A percentile compares a stretch with the other conserved stretches of the same genome.
Conservation (phyloP, 1,140 invertebrate genomes). For the Sycobia sp. region DNA sequence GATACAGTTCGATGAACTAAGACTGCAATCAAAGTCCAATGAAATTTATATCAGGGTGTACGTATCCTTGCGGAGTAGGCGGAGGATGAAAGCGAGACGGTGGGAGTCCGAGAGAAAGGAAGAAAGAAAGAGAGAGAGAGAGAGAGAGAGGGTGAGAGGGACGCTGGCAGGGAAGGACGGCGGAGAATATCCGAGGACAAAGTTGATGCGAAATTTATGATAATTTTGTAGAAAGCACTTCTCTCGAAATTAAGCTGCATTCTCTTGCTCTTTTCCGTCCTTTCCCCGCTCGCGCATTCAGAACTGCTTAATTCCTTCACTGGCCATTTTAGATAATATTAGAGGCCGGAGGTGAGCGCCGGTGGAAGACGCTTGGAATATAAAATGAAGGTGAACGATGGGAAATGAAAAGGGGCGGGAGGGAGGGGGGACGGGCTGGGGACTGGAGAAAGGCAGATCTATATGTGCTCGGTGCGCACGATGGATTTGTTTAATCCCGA, state of each 20-base stretch:
- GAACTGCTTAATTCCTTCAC: constrained; percentile 16
- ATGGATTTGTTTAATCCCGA: too few relatives aligned
- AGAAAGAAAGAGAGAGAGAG: neutral
- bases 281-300: too few relatives aligned
- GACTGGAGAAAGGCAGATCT: too few relatives aligned
- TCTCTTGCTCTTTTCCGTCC: too few relatives aligned
- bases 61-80: constrained; percentile 31
- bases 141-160: neutral
- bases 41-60: constrained; percentile 50
- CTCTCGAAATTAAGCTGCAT: constrained; percentile 13
- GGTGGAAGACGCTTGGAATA: too few relatives aligned
- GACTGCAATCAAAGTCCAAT: constrained; percentile 49
- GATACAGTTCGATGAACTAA: constrained; percentile 11
- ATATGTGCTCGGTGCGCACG: too few relatives aligned
- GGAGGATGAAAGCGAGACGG: neutral
- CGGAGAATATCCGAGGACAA: neutral
- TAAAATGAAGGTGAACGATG: constrained; percentile 6
- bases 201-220: constrained; percentile 49
- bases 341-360: neutral
- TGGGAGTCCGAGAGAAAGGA: too few relatives aligned
- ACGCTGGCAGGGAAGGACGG: too few relatives aligned
- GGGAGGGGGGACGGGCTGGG: too few relatives aligned
- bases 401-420: constrained; percentile 1
- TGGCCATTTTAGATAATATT: constrained; percentile 21
- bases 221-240: constrained; percentile 40